Conservation (phyloP, 2,888 invertebrate species). For the Deilephila porcellus region DNA sequence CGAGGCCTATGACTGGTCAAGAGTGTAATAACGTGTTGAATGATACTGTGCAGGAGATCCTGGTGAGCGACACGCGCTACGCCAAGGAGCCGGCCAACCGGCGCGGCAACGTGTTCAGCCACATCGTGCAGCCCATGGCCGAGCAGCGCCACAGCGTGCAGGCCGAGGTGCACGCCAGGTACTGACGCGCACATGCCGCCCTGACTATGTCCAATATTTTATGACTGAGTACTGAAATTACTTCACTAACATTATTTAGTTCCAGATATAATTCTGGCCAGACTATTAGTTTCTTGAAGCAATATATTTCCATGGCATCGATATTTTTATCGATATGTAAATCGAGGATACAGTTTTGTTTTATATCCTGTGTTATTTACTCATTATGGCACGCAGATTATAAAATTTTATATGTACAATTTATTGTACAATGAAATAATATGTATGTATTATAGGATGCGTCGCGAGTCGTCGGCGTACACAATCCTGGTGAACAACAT, state of each 20-base stretch:
- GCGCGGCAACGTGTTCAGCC: conserved; percentile 93
- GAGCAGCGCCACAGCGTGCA: conserved; percentile 87
- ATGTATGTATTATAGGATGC: conserved; percentile 76
- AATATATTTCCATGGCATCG: too few relatives aligned
- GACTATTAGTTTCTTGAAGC: too few relatives aligned
- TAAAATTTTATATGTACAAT: not conserved
- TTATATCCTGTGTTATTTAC: too few relatives aligned
- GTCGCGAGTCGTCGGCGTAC: conserved; percentile 89
- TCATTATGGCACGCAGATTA: too few relatives aligned
- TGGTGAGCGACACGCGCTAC: conserved; percentile 91
- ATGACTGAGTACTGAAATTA: too few relatives aligned
- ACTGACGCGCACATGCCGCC: too few relatives aligned
- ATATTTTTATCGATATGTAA: too few relatives aligned
- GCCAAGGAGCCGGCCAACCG: conserved; percentile 87
- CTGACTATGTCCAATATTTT: too few relatives aligned
- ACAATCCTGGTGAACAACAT: conserved; percentile 97
- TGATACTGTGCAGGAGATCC: conserved; percentile 84
- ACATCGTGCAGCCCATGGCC: conserved; percentile 92
- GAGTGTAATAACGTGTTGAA: not conserved
- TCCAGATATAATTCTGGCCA: too few relatives aligned
- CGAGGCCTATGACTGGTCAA: too few relatives aligned
- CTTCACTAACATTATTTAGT: too few relatives aligned
- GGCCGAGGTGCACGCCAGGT: conserved; percentile 89
- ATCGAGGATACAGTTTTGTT: too few relatives aligned
- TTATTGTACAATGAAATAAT: not conserved